Conservation (phyloP, 2,888 invertebrate species). For the Thumatha senex region DNA sequence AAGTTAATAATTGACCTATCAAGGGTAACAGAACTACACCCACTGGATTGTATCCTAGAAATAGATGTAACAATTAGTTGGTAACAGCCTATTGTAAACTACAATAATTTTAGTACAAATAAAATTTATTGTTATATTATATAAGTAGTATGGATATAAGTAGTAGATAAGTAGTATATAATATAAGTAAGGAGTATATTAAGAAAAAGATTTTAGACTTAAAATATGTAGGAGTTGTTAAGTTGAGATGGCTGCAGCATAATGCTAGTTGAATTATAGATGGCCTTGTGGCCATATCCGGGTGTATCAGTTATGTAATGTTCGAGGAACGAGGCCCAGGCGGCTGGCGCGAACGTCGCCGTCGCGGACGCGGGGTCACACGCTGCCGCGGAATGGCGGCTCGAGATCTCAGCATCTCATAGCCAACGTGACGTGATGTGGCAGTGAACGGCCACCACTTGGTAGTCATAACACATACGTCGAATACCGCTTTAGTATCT, state of each 20-base stretch:
- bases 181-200: no score
- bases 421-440: conserved; percentile 15
- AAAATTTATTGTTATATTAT: no score
- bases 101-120: no score
- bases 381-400: conserved; percentile 3
- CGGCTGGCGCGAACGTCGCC: conserved; percentile 4
- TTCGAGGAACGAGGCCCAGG: conserved; percentile 44
- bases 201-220: no score
- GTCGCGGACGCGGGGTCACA: conserved; percentile 18
- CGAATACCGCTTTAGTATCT: conserved; percentile 1
- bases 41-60: no score
- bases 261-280: conserved; percentile 46
- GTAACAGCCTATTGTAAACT: no score
- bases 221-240: neutral
- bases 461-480: conserved; percentile 5
- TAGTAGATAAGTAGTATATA: no score
- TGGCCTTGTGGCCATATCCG: conserved; percentile 73
- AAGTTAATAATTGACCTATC: no score
- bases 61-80: no score
- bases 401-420: neutral
- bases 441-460: conserved; percentile 8
- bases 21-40: no score
- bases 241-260: conserved; percentile 41
- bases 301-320: conserved; percentile 69
- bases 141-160: no score